phyloP scores from a whole-genome alignment of 2,888 invertebrate genomes.

The Melangyna quadrimaculata region DNA sequence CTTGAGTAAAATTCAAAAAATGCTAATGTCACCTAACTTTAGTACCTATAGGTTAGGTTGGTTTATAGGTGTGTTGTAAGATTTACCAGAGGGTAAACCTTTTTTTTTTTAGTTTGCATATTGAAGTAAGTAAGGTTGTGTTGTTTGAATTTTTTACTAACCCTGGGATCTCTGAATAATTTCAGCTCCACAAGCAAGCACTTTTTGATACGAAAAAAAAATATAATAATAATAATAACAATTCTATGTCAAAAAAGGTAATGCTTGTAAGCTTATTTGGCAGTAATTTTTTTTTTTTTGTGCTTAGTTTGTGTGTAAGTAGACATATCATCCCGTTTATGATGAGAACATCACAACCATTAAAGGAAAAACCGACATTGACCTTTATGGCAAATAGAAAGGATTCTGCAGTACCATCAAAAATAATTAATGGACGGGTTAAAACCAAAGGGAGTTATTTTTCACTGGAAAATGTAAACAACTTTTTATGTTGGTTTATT shows the following conservation, averaged over 20 bases:
- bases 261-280: neutral
- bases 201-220: neutral
- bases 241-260: neutral
- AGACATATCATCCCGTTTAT: neutral
- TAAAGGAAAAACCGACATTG: neutral
- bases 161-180: neutral
- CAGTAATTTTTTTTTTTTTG: slow-evolving; percentile 3
- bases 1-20: neutral
- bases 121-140: neutral
- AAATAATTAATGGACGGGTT: neutral
- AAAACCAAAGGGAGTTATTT: neutral
- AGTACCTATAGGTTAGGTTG: too few species aligned
- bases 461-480: neutral
- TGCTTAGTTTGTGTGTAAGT: neutral
- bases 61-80: neutral
- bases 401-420: neutral
- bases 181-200: neutral
- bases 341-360: neutral
- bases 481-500: neutral
- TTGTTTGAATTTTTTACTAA: neutral
- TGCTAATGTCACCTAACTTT: neutral
- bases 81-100: neutral
- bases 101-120: neutral
- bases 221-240: neutral
- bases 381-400: slow-evolving; percentile 5